Base-by-base conservation (phyloP, 2,113 vertebrate species). In the Rutilus rutilus region DNA sequence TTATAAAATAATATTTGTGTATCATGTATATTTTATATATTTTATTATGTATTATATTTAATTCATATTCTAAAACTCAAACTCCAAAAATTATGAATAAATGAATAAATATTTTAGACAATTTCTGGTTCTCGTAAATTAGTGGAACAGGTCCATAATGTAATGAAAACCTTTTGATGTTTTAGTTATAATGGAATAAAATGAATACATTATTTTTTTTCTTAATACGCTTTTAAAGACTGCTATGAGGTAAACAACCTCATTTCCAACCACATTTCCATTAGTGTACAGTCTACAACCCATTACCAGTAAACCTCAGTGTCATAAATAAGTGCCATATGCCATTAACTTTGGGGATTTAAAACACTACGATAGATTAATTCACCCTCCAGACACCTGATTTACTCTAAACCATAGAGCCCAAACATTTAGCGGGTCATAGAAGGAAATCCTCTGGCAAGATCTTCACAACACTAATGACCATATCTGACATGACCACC, bases 401-500 rank as follows among this genome's bases (percentile, higher is more conserved):
- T 87, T 87, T 47, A 79, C 42, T 54, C 82, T 50, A 69, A 78
- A 64, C 74, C 69, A 36, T 19, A 74, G 76, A 65, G 62, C 27
- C 62, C 27, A 82, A 82, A 82, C 79, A 82, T 82, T 82, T 69
- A 82, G 62, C 79, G 33, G 64, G 82, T 84, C 75, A 80, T 50
- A 67, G 36, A 45, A 82, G 78, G 73, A 82, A 79, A 87, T 83
- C 81, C 81, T 83, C 47, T 83, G 65, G 81, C 81, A 73, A 42
- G 65, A 83, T 39, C 81, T 59, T 83, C 50, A 71, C 64, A 69
- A 73, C 81, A 83, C 81, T 85, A 87, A 85, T 85, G 77, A 71
- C 78, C 78, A 69, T 75, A 80, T 57, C 73, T 79, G 83, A 82
- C 83, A 85, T 83, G 90, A 91, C 85, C 88, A 42, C 67, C 71